Evolutionary conservation across 2,113 vertebrate genomes (phyloP).

Genomic region (Anarrhichthys ocellatus): DNA sequence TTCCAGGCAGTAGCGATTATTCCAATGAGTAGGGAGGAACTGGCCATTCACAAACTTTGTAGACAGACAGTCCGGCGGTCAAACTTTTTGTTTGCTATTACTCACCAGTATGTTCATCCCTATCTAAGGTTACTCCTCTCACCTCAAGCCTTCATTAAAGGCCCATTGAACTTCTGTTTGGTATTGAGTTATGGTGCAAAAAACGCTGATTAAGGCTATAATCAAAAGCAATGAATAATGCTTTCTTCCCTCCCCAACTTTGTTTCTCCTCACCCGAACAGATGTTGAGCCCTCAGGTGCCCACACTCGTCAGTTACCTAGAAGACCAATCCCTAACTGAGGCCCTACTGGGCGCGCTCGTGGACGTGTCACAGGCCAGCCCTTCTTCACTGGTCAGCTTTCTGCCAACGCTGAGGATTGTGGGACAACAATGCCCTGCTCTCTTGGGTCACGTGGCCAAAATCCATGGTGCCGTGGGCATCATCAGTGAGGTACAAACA

Average conservation of each 20-base stretch:
- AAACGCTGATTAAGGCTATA: background rate
- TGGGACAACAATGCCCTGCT: constrained; percentile 84
- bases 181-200: background rate
- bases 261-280: constrained; percentile 64
- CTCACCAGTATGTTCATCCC: constrained; percentile 24
- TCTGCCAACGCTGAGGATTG: constrained; percentile 85
- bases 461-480: constrained; percentile 92
- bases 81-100: constrained; percentile 54
- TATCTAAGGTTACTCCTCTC: constrained; percentile 25
- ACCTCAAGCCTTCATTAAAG: constrained; percentile 26
- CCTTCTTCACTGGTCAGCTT: constrained; percentile 85
- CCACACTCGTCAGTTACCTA: constrained; percentile 83
- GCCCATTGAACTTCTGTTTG: constrained; percentile 8
- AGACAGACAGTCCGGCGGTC: constrained; percentile 31
- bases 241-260: background rate
- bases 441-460: constrained; percentile 90
- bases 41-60: constrained; percentile 28
- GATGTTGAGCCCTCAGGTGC: constrained; percentile 88
- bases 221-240: background rate
- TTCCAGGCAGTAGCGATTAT: background rate
- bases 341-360: constrained; percentile 84
- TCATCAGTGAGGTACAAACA: constrained; percentile 85
- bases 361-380: constrained; percentile 87
- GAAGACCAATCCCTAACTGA: constrained; percentile 85
- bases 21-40: background rate